Evolutionary conservation across 2,113 vertebrate genomes (phyloP).

Genomic region (Xenopus laevis): DNA sequence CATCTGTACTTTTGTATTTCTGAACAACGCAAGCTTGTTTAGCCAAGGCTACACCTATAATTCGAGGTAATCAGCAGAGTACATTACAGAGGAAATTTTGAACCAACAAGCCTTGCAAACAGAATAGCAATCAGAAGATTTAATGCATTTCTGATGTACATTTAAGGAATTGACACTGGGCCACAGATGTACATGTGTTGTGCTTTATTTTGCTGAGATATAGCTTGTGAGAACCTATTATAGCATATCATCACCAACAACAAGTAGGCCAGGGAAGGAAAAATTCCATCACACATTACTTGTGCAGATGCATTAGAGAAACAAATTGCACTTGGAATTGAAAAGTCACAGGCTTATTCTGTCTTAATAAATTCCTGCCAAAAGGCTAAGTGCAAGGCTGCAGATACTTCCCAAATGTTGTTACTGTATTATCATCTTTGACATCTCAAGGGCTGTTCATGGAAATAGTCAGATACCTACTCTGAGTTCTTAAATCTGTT

Average conservation of each 20-base stretch:
- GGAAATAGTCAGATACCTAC: constrained; percentile 55
- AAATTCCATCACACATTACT: constrained; percentile 94
- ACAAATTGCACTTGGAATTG: constrained; percentile 99
- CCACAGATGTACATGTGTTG: constrained; percentile 98
- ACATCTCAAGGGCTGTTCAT: constrained; percentile 72
- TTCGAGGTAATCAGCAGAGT: constrained; percentile 83
- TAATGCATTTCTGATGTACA: constrained; percentile 99
- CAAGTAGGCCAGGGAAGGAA: constrained; percentile 72
- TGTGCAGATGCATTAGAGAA: constrained; percentile 92
- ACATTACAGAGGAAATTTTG: constrained; percentile 78
- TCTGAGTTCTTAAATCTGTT: constrained; percentile 51
- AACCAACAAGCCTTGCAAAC: constrained; percentile 83
- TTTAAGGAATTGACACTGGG: constrained; percentile 91
- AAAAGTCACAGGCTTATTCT: constrained; percentile 98
- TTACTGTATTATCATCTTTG: constrained; percentile 91
- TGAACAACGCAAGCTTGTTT: constrained; percentile 69
- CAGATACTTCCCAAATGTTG: constrained; percentile 82
- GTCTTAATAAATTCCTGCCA: constrained; percentile 97
- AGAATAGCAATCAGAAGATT: constrained; percentile 91
- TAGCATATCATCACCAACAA: constrained; percentile 78
- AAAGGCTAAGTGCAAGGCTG: constrained; percentile 88
- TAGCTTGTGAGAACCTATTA: constrained; percentile 94
- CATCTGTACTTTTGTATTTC: constrained; percentile 63
- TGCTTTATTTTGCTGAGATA: constrained; percentile 96
- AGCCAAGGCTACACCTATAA: constrained; percentile 72